A percentile compares a stretch with the other conserved stretches of the same genome.
phyloP scores from a whole-genome alignment of 2,888 invertebrate genomes.

The Stegophylla sp. region DNA sequence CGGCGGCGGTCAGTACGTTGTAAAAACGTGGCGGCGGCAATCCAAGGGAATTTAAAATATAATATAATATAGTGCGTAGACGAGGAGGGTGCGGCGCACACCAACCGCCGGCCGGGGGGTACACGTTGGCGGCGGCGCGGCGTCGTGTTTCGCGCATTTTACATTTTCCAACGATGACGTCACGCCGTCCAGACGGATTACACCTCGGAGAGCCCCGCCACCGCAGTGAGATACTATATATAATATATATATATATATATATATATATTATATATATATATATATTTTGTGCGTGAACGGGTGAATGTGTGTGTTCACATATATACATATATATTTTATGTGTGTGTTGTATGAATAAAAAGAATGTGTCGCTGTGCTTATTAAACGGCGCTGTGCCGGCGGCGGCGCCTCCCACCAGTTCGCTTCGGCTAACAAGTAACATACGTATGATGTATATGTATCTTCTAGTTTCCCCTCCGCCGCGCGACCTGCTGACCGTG shows the following conservation, averaged over 20 bases:
- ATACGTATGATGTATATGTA: too few species aligned
- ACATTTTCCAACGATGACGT: slow-evolving; percentile 21
- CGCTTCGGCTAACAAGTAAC: too few species aligned
- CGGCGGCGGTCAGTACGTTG: too few species aligned
- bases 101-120: background rate
- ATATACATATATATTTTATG: background rate
- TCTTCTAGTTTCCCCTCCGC: background rate
- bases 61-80: too few species aligned
- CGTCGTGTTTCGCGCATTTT: background rate
- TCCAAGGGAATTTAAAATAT: too few species aligned
- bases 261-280: background rate
- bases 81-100: too few species aligned
- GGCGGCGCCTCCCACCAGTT: slow-evolving; percentile 47
- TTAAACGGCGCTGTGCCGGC: slow-evolving; percentile 53
- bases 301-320: background rate
- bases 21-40: too few species aligned
- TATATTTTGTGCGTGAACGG: background rate
- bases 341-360: slow-evolving; percentile 39
- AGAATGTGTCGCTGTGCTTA: slow-evolving; percentile 55
- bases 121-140: background rate
- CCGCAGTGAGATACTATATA: too few species aligned
- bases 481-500: background rate
- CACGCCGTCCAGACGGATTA: slow-evolving; percentile 1
- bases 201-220: too few species aligned
- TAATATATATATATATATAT: background rate